Conservation (phyloP, 1,140 invertebrate species). For the Heterodera carotae region DNA sequence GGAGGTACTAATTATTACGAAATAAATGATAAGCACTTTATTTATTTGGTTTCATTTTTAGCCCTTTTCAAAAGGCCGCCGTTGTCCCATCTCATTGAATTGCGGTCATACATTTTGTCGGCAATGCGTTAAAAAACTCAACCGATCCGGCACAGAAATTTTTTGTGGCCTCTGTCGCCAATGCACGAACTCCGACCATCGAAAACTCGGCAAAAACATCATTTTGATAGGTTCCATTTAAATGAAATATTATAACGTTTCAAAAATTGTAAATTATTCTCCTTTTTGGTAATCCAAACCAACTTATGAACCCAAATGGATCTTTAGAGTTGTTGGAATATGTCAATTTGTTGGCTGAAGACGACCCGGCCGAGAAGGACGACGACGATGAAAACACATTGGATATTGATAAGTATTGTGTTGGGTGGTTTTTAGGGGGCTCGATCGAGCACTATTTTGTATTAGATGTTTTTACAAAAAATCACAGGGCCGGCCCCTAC, state of each 20-base stretch:
- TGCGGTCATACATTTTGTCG: constrained; percentile 33
- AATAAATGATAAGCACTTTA: background rate
- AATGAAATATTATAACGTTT: background rate
- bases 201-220: constrained; percentile 33
- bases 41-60: background rate
- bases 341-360: too few species aligned
- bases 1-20: constrained; percentile 11
- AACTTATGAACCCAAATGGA: too few species aligned
- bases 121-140: constrained; percentile 23
- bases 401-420: too few species aligned
- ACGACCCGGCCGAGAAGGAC: too few species aligned
- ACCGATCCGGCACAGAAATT: constrained; percentile 10
- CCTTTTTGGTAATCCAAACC: too few species aligned
- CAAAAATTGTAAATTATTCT: too few species aligned
- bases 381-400: too few species aligned
- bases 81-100: constrained; percentile 34
- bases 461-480: too few species aligned
- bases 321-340: too few species aligned
- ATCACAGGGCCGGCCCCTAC: too few species aligned
- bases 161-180: constrained; percentile 31
- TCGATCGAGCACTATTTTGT: too few species aligned
- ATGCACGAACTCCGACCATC: constrained; percentile 28
- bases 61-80: constrained; percentile 20
- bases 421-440: too few species aligned
- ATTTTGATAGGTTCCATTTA: constrained; percentile 19